Conservation (phyloP, 2,797 vertebrate species). For the Lindbergichthys nudifrons region DNA sequence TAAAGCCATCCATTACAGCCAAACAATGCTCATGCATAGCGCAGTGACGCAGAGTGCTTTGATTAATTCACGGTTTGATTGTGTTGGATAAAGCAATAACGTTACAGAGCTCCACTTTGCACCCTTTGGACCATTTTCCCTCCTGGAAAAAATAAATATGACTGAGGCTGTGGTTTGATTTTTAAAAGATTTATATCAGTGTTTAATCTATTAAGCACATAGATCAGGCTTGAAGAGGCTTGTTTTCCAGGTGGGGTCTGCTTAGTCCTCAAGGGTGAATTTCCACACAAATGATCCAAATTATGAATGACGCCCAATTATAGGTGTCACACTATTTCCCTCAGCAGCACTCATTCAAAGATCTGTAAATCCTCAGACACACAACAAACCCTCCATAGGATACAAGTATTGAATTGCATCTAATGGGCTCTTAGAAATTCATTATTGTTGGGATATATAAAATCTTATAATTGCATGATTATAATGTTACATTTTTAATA, state of each 20-base stretch:
- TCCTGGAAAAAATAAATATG: conserved; percentile 49
- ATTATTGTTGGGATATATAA: not conserved
- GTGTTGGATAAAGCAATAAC: conserved; percentile 98
- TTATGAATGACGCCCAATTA: conserved; percentile 34
- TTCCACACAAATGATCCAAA: conserved; percentile 19
- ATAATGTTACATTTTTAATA: conserved; percentile 11
- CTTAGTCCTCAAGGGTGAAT: conserved; percentile 9
- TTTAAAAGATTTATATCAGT: conserved; percentile 1
- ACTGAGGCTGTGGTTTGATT: conserved; percentile 27
- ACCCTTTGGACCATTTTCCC: conserved; percentile 86
- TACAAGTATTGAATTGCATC: conserved; percentile 1
- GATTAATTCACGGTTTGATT: conserved; percentile 98
- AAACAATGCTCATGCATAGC: conserved; percentile 88
- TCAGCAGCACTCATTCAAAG: conserved; percentile 10
- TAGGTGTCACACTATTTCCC: conserved; percentile 33
- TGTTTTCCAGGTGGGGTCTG: conserved; percentile 20
- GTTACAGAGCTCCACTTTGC: conserved; percentile 87
- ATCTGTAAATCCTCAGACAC: conserved; percentile 7
- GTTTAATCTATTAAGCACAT: conserved; percentile 12
- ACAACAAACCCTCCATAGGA: conserved; percentile 15
- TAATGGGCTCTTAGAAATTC: conserved; percentile 20
- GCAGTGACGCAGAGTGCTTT: conserved; percentile 89
- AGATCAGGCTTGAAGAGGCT: not conserved
- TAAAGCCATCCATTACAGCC: conserved; percentile 97
- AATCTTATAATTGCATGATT: not conserved